Evolutionary conservation across 2,797 vertebrate species (phyloP).

Genomic region (Tokudaia muenninki): DNA sequence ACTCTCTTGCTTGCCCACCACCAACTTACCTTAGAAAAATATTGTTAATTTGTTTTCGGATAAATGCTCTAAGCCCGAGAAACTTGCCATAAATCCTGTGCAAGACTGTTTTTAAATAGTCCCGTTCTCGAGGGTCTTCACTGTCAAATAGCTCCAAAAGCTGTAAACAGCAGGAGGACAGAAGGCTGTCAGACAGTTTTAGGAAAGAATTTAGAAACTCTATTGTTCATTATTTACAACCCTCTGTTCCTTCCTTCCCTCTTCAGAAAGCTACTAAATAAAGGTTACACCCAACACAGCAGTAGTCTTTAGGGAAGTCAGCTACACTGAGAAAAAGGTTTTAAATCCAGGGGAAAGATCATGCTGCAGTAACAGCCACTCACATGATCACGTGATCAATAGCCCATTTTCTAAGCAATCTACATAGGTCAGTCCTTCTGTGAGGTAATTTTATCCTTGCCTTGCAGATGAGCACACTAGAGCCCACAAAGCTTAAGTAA

Average conservation of each 20-base stretch:
- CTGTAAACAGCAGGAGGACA: constrained; percentile 85
- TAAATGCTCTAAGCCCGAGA: constrained; percentile 99
- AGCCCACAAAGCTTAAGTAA: not conserved
- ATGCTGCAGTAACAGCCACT: not conserved
- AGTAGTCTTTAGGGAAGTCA: not conserved
- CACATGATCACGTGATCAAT: not conserved
- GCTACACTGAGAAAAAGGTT: not conserved
- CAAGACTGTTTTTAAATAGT: constrained; percentile 99
- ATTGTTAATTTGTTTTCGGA: constrained; percentile 99
- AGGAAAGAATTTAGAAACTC: not conserved
- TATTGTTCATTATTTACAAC: not conserved
- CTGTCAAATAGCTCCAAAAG: constrained; percentile 99
- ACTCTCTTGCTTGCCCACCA: constrained; percentile 17
- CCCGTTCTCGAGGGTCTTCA: constrained; percentile 98
- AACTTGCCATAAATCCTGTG: constrained; percentile 99
- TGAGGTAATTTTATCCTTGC: not conserved
- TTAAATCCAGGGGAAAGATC: not conserved
- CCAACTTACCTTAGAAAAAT: constrained; percentile 99
- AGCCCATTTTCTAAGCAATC: constrained; percentile 12
- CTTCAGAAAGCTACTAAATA: constrained; percentile 5
- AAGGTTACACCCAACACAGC: not conserved
- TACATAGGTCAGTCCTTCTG: not conserved
- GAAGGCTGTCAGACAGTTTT: constrained; percentile 19
- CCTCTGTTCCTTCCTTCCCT: not conserved
- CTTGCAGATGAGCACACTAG: not conserved